Conservation (phyloP, 2,113 vertebrate species). For the Sigmodon hispidus region DNA sequence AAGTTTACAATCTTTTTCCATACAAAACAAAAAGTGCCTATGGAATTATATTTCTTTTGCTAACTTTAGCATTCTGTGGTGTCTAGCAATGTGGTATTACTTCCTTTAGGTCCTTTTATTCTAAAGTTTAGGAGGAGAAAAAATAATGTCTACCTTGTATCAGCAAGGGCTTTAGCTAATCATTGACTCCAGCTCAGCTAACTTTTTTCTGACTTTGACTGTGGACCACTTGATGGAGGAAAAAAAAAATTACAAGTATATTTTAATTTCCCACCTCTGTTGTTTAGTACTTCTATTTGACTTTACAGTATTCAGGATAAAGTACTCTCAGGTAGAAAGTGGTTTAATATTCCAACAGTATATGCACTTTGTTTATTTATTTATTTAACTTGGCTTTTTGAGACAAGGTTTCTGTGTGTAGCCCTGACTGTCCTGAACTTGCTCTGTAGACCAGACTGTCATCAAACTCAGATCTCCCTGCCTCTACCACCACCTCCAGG, state of each 20-base stretch:
- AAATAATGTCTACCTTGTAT: neutral
- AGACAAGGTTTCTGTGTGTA: neutral
- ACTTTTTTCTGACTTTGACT: neutral
- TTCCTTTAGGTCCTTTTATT: neutral
- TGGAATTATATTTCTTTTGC: neutral
- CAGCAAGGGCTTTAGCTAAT: neutral
- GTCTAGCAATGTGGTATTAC: neutral
- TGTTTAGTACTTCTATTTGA: neutral
- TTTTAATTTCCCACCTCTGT: neutral
- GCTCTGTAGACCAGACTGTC: neutral
- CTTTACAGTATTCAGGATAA: conserved; percentile 10
- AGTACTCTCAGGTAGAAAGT: neutral
- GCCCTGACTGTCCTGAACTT: neutral
- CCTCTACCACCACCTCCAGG: neutral
- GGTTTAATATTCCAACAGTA: neutral
- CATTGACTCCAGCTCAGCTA: neutral
- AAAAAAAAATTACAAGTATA: neutral
- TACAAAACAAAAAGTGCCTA: neutral
- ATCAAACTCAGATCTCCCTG: neutral
- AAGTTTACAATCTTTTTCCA: neutral
- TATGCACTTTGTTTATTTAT: neutral
- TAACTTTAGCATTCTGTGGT: neutral
- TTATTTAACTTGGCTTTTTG: neutral
- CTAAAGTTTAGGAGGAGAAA: neutral
- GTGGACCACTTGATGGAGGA: neutral